Base-by-base conservation (phyloP, 2,113 vertebrate species). In the Thamnaconus septentrionalis region DNA sequence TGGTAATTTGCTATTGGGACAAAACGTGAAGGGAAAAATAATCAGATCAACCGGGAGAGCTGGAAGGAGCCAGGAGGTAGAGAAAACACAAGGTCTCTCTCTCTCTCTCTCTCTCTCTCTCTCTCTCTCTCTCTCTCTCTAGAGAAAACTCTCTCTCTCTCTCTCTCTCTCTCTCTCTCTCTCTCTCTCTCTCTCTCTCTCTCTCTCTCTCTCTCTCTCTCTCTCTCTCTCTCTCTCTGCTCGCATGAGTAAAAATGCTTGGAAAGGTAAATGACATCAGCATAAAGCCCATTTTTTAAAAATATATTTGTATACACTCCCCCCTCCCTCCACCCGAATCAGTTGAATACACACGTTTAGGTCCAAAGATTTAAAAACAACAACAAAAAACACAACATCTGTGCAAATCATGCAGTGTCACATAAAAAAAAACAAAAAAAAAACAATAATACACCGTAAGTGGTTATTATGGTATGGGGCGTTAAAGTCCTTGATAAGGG, bases 1-100 rank as follows among this genome's bases (percentile, higher is more conserved):
- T 93, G 93, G 92, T 94, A 94, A 94, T 94, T 94, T 93, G 93
- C 92, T 93, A 93, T 93, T 93, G 93, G 92, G 93, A 93, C 92
- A 93, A 92, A 93, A 94, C 92, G 93, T 93, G 93, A 92, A 93
- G 91, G 90, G 93, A 93, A 94, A 94, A 93, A 92, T 93, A 94
- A 94, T 94, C 92, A 93, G 92, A 93, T 93, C 90, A 92, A 89
- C 89, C 86, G 83, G 87, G 81, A 90, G 88, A 90, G 90, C 87
- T 76, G 81, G 80, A 87, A 81, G 85, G 81, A 90, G 79, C 78
- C 87, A 83, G 84, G 69, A 88, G 86, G 79, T 80, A 83, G 78
- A 87, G 18, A 31, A 31, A 88, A 88, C 85, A 81, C 76, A 75
- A 67, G 81, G 81, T 85, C 86, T 84, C 79, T 89, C 75, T 85